Base-by-base conservation (phyloP, 2,888 invertebrate species). In the Pecten maximus region DNA sequence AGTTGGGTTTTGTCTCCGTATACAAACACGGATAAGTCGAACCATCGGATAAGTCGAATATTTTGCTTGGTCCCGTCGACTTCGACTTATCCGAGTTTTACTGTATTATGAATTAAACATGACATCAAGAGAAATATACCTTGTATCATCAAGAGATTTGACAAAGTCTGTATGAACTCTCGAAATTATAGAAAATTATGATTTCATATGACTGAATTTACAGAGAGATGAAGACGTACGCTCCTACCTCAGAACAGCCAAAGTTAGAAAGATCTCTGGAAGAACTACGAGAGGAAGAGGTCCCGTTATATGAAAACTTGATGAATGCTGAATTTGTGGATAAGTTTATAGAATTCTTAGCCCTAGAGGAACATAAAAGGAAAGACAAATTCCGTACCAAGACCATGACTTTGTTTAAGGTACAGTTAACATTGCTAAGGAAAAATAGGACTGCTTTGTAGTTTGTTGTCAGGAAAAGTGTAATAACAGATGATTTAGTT, bases 321-420 rank as follows among this genome's bases (percentile, higher is more conserved):
- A 97, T 95, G 0, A 97, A 98, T 93, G 97, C 97, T 19, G 97
- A 97, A 0, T 98, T 98, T 96, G 97, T 99, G 0, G 97, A 98
- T 40, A 98, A 98, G 92, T 97, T 99, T 19, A 97, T 98, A 0
- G 97, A 97, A 19, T 98, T 98, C 96, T 97, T 98, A 92, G 98
- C 98, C 0, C 97, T 98, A 88, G 99, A 99, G 95, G 98, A 98
- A 95, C 98, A 98, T 96, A 98, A 98, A 95, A 98, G 98, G 40
- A 98, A 98, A 92, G 98, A 98, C 95, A 98, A 98, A 96, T 98
- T 98, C 96, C 98, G 97, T 94, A 97, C 97, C 0, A 97, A 97
- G 88, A 97, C 98, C 89, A 98, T 98, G 96, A 97, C 97, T 19
- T 96, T 98, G 91, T 98, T 98, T 96, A 98, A 98, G 97, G 98